Percentiles rank a stretch among this genome's conserved stretches.
phyloP scores from a whole-genome alignment of 2,113 vertebrate genomes.

The Alexandromys fortis region DNA sequence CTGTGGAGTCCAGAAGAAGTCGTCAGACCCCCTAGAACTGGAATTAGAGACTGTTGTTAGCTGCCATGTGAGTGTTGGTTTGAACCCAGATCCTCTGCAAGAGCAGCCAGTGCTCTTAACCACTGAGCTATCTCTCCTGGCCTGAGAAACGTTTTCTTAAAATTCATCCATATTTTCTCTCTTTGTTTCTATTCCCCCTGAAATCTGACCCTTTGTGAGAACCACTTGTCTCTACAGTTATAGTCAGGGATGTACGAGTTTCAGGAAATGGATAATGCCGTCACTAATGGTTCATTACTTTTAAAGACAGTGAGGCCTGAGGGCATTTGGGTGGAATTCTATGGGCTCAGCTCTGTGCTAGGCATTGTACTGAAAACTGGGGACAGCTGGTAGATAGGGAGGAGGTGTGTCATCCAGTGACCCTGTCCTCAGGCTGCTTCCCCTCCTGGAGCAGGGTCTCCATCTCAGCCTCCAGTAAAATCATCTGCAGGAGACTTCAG shows the following conservation, averaged over 20 bases:
- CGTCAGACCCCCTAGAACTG: neutral
- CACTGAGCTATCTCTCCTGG: neutral
- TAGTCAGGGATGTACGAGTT: neutral
- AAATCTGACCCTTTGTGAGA: conserved; percentile 11
- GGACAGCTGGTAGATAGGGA: neutral
- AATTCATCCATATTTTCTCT: neutral
- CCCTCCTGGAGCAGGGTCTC: neutral
- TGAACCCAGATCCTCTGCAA: neutral
- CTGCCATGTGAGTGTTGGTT: neutral
- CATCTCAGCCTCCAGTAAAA: neutral
- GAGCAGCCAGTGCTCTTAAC: neutral
- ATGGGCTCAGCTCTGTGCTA: neutral
- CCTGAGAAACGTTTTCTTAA: neutral
- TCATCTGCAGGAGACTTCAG: neutral
- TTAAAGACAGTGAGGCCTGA: neutral
- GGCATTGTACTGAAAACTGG: neutral
- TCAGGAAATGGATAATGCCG: neutral
- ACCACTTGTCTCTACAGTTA: neutral
- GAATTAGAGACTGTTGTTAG: neutral
- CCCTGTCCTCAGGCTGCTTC: neutral
- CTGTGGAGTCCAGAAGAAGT: neutral
- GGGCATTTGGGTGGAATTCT: conserved; percentile 8
- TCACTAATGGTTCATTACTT: neutral
- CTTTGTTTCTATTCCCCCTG: conserved; percentile 24
- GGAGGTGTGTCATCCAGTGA: neutral